Base-by-base conservation (phyloP, 2,113 vertebrate genomes). In the Dicaeum eximium region DNA sequence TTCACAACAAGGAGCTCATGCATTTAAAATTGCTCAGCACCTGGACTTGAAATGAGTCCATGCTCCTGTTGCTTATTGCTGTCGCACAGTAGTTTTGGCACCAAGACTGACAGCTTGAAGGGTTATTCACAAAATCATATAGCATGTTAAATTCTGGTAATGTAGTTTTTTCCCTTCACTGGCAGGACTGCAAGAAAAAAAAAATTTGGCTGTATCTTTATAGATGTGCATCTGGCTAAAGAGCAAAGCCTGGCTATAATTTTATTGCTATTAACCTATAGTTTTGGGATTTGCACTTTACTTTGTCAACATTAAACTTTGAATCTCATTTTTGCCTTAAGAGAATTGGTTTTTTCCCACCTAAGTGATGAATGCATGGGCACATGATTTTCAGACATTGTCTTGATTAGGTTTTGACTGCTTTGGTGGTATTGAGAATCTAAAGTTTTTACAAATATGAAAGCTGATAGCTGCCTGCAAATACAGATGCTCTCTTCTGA, bases 21-120 rank as follows among this genome's bases (percentile, higher is more conserved):
- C 88, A 95, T 98, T 98, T 97, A 95, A 97, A 97, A 97, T 96
- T 37, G 28, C 79, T 97, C 53, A 21, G 96, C 95, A 98, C 97
- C 97, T 98, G 96, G 93, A 42, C 93, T 97, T 97, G 98, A 98
- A 98, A 96, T 91, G 82, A 93, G 77, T 96, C 95, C 96, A 93
- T 93, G 84, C 40, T 94, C 91, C 94, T 96, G 83, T 96, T 96
- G 96, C 71, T 96, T 97, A 95, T 95, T 86, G 88, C 70, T 93
- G 72, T 93, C 62, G 47, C 92, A 80, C 82, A 86, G 51, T 80
- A 84, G 89, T 77, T 88, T 93, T 96, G 97, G 97, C 97, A 97
- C 82, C 50, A 89, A 91, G 90, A 96, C 72, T 91, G 95, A 92
- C 97, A 97, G 93, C 79, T 97, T 97, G 96, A 97, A 96, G 86